Evolutionary conservation across 2,113 vertebrate genomes (phyloP).

Genomic region (Chauna torquata): DNA sequence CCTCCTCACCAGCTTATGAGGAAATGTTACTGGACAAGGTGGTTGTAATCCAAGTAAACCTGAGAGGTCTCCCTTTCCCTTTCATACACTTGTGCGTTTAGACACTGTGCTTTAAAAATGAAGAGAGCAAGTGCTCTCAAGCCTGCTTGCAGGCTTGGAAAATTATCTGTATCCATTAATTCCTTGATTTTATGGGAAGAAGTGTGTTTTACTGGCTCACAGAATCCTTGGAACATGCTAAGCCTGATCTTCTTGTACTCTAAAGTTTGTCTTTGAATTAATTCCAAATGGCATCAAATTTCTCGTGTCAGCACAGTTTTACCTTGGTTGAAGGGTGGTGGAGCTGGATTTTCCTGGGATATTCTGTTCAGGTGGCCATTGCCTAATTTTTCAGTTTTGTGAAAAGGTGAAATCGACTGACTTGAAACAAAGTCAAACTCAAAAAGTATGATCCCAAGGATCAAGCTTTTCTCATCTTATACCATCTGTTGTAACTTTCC

Average conservation of each 20-base stretch:
- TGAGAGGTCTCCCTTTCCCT: background rate
- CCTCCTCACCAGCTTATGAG: background rate
- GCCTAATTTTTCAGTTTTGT: too few relatives aligned
- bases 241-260: background rate
- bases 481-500: background rate
- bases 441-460: background rate
- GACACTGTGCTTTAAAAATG: background rate
- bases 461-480: background rate
- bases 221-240: background rate
- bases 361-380: background rate
- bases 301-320: background rate
- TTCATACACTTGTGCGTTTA: fast-evolving
- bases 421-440: background rate
- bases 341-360: background rate
- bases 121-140: background rate
- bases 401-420: background rate
- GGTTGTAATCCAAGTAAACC: background rate
- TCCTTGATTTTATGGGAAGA: background rate
- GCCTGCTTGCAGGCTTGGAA: background rate
- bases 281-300: background rate
- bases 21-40: background rate
- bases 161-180: background rate
- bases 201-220: background rate
- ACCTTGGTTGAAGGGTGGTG: background rate
- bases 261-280: background rate